These are phyloP conservation scores for Gymnocephalus cernua DNA, from an alignment of 2,113 vertebrate genomes.

Conservation along the genomic window DNA sequence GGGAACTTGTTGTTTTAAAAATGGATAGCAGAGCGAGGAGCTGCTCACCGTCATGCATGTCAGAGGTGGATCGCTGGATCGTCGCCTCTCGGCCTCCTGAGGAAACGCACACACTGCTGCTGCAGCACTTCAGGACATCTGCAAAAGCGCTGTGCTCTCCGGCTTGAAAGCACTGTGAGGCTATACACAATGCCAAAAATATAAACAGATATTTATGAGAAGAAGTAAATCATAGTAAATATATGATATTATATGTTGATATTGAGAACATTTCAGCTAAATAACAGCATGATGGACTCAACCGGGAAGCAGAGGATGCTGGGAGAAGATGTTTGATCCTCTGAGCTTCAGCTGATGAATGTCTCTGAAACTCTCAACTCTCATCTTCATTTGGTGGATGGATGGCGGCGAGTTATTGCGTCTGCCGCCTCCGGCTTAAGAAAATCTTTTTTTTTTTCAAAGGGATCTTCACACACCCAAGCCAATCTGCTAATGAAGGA, in stretches of 20 bases:
- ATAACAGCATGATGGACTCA: not conserved
- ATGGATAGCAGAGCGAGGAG: slow-evolving; percentile 22
- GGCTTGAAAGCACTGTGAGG: no score
- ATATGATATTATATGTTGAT: not conserved
- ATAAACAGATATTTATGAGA: not conserved
- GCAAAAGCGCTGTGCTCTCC: no score
- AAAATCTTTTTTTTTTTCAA: not conserved
- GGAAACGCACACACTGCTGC: not conserved
- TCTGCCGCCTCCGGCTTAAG: not conserved
- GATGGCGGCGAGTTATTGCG: not conserved
- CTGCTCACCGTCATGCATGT: not conserved
- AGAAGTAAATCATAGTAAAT: not conserved
- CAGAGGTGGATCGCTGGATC: not conserved
- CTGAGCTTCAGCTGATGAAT: slow-evolving; percentile 1
- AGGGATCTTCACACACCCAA: slow-evolving; percentile 29
- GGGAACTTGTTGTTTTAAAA: slow-evolving; percentile 31
- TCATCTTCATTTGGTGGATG: slow-evolving; percentile 13
- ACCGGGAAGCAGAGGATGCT: not conserved
- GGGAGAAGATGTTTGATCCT: slow-evolving; percentile 15
- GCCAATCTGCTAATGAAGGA: slow-evolving; percentile 53
- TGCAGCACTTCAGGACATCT: not conserved
- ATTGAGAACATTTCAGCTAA: not conserved
- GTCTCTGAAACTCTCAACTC: slow-evolving; percentile 1
- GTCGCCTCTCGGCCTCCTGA: slow-evolving; percentile 9
- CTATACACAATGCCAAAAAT: no score